A percentile compares a stretch with the other conserved stretches of the same genome.
Evolutionary conservation across 2,797 vertebrate species (phyloP).

Genomic region (Mus spretus): DNA sequence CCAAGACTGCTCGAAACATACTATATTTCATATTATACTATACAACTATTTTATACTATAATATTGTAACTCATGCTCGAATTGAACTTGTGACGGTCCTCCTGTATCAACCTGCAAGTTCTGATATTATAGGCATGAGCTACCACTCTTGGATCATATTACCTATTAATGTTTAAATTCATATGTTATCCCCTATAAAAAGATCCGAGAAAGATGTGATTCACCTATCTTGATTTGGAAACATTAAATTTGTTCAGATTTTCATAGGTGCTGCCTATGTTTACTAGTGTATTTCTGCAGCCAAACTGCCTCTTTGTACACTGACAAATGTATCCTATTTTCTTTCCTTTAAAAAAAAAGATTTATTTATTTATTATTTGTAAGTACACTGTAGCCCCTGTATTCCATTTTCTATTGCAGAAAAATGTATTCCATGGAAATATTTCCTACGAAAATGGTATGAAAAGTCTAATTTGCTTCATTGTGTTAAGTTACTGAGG

Average conservation of each 20-base stretch:
- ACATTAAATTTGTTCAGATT: not conserved
- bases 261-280: not conserved
- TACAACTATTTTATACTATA: no score
- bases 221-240: not conserved
- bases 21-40: no score
- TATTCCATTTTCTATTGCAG: not conserved
- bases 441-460: not conserved
- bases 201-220: slow-evolving; percentile 13
- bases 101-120: not conserved
- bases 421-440: not conserved
- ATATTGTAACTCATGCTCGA: no score
- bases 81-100: not conserved
- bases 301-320: not conserved
- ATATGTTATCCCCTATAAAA: not conserved
- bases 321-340: not conserved
- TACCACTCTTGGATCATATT: not conserved
- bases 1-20: not conserved
- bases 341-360: no score
- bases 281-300: slow-evolving; percentile 1
- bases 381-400: not conserved
- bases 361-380: no score
- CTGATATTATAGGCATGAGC: not conserved
- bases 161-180: slow-evolving; percentile 20
- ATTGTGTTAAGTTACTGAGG: not conserved
- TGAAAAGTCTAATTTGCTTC: not conserved